These are phyloP conservation scores for Sus scrofa DNA, from an alignment of 2,113 vertebrate genomes.

Conservation along the genomic window DNA sequence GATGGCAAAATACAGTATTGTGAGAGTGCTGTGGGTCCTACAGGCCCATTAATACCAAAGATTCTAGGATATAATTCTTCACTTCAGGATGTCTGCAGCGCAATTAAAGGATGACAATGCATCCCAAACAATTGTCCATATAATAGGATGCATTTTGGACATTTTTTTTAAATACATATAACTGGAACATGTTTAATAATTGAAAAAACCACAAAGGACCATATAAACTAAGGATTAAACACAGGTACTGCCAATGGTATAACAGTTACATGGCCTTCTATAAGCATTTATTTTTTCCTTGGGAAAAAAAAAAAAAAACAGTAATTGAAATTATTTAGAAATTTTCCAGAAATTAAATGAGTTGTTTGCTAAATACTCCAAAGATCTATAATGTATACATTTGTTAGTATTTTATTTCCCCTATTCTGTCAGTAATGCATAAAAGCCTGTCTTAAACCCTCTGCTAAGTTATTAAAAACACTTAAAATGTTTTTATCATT, in stretches of 20 bases:
- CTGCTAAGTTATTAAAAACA: background rate
- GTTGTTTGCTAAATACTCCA: background rate
- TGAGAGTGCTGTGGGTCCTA: background rate
- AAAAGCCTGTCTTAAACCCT: background rate
- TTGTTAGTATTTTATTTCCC: background rate
- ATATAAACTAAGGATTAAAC: background rate
- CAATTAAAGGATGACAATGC: background rate
- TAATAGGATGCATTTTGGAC: background rate
- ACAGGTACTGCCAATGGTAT: background rate
- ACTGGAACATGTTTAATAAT: background rate
- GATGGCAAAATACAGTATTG: background rate
- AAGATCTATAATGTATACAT: background rate
- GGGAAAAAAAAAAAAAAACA: background rate
- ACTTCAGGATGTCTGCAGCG: background rate
- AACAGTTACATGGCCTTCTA: background rate
- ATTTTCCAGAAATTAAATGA: background rate
- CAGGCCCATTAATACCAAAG: fast-evolving
- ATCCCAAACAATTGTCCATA: background rate
- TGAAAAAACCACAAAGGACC: background rate
- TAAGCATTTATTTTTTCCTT: background rate
- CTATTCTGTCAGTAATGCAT: background rate
- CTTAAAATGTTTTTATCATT: background rate
- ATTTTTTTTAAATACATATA: background rate
- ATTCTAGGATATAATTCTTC: background rate
- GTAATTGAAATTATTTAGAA: background rate